Evolutionary conservation across 2,888 invertebrate species (phyloP).

Genomic region (Polia nebulosa): DNA sequence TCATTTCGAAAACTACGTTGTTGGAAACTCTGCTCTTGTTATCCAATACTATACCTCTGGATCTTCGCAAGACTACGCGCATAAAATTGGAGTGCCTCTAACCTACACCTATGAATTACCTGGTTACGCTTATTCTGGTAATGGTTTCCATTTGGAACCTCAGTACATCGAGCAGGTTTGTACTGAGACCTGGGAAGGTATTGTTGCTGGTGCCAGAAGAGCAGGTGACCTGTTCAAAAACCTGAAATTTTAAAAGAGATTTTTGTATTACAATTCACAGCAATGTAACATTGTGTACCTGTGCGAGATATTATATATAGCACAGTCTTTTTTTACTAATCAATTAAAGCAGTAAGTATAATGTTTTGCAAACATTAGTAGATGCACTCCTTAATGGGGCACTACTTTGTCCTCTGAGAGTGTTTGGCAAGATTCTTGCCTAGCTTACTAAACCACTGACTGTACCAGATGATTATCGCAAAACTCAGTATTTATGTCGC

Average conservation of each 20-base stretch:
- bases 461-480: neutral
- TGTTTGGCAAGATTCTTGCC: no score
- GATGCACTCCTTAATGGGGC: no score
- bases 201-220: conserved; percentile 86
- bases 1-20: conserved; percentile 84
- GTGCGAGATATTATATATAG: no score
- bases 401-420: no score
- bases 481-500: neutral
- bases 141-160: conserved; percentile 91
- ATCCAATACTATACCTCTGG: conserved; percentile 91
- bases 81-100: conserved; percentile 89
- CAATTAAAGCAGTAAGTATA: neutral
- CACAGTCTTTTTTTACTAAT: conserved; percentile 1
- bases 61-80: conserved; percentile 93
- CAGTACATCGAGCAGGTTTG: conserved; percentile 90
- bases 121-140: conserved; percentile 80
- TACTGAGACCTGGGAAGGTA: conserved; percentile 91
- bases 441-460: neutral
- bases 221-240: conserved; percentile 73
- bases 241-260: neutral
- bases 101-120: conserved; percentile 93
- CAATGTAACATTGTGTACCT: neutral
- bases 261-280: neutral
- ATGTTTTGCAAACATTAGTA: no score
- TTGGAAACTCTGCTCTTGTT: conserved; percentile 89